phyloP scores from a whole-genome alignment of 2,888 invertebrate species.

The Melanophora roralis region DNA sequence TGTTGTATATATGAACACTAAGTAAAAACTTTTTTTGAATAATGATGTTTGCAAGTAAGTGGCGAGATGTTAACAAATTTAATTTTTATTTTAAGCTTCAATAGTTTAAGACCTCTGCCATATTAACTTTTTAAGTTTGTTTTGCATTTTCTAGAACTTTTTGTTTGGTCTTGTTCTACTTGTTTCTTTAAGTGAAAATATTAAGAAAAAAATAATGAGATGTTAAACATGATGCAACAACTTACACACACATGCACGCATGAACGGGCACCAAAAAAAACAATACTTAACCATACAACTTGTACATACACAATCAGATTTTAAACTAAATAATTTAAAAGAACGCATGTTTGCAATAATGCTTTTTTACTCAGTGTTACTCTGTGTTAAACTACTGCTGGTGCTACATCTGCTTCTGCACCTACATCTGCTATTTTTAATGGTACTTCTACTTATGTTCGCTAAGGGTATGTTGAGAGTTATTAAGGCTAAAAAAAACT shows the following conservation, averaged over 20 bases:
- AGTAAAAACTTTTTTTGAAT: conserved; percentile 5
- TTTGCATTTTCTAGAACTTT: neutral
- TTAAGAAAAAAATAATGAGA: conserved; percentile 15
- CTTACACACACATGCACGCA: neutral
- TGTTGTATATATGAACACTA: neutral
- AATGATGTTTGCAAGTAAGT: neutral
- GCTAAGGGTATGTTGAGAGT: conserved; percentile 12
- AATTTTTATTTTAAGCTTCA: conserved; percentile 22
- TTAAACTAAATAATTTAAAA: conserved; percentile 21
- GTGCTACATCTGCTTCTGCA: neutral
- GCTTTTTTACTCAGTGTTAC: neutral
- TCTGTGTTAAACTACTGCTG: conserved; percentile 7
- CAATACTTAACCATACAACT: neutral
- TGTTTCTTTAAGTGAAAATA: neutral
- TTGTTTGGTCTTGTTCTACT: neutral
- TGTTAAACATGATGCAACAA: conserved; percentile 37
- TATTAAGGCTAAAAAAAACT: neutral
- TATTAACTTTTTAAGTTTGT: conserved; percentile 45
- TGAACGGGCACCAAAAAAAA: neutral
- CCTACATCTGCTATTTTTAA: too few species aligned
- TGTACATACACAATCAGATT: conserved; percentile 4
- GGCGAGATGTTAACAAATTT: conserved; percentile 23
- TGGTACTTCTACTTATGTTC: conserved; percentile 4
- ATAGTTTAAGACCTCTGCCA: conserved; percentile 46
- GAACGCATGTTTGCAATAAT: conserved; percentile 10